Base-by-base conservation (phyloP, 2,113 vertebrate species). In the Chaenocephalus aceratus region DNA sequence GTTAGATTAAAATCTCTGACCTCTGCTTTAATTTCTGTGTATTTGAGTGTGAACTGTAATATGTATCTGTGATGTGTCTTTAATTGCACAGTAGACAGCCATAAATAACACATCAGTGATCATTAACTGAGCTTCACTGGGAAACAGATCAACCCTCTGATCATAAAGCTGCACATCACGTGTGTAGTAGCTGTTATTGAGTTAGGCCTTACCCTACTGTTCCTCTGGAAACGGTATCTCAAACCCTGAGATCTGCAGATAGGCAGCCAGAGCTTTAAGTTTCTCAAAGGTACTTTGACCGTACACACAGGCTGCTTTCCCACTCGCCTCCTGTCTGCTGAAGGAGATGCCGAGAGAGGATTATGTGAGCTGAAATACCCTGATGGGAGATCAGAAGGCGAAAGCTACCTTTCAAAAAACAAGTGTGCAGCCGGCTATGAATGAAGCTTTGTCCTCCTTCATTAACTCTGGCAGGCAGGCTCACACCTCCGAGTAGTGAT, bases 301-400 rank as follows among this genome's bases (percentile, higher is more conserved):
- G 1, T 81, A 34, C 56, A 70, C 78, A 79, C 49, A 46, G 69
- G 54, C 63, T 73, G 23, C 65, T 14, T 75, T 67, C 68, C 61
- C 48, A 18, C 49, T 70, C 56, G n/a, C 59, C 70, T 80, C 66
- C 56, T 56, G 70, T 69, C 74, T 71, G 70, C 83, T 80, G 64
- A 82, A 46, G 82, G 67, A 72, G 89, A 94, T 94, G 89, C 93
- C 93, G 88, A 72, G 73, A 73, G 80, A n/a, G 86, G 94, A 95
- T 95, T 94, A 95, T 80, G 71, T 74, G 82, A 82, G 70, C 84
- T 82, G 56, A 91, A 92, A 92, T 88, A 83, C 78, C 81, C 80
- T 72, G 78, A 85, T 82, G 82, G 92, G 84, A 89, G 81, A 85
- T 86, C 84, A 88, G 77, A 89, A 88, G 81, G 84, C 26, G 46